A percentile compares a stretch with the other conserved stretches of the same genome.
These are phyloP conservation scores for Acanthis flammea DNA, from an alignment of 2,797 vertebrate species.

Conservation along the genomic window DNA sequence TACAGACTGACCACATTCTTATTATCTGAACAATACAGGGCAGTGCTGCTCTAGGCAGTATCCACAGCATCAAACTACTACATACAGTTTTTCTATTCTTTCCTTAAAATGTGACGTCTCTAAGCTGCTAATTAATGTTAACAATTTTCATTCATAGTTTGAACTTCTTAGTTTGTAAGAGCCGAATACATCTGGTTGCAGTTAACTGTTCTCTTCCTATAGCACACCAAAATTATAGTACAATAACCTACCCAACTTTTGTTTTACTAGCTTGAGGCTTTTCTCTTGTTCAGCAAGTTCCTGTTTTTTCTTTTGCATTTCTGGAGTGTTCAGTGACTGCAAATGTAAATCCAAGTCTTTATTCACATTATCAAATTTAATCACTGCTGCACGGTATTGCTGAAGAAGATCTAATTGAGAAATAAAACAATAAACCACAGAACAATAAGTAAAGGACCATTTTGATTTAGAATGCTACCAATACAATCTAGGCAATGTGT, in stretches of 20 bases:
- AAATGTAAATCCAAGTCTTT: slow-evolving; percentile 64
- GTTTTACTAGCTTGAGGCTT: slow-evolving; percentile 78
- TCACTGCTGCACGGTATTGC: slow-evolving; percentile 72
- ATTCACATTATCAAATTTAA: slow-evolving; percentile 63
- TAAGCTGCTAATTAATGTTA: background rate
- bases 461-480: background rate
- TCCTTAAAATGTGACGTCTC: background rate
- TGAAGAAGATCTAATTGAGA: slow-evolving; percentile 77
- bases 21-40: background rate
- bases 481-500: background rate
- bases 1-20: background rate
- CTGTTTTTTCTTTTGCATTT: slow-evolving; percentile 69
- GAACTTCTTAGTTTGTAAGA: background rate
- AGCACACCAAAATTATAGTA: background rate
- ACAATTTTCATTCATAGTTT: background rate
- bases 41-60: background rate
- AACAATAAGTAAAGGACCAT: background rate
- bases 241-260: slow-evolving; percentile 78
- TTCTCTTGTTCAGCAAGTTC: slow-evolving; percentile 75
- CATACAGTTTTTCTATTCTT: background rate
- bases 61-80: background rate
- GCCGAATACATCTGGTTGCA: background rate
- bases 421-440: background rate
- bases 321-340: slow-evolving; percentile 67
- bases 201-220: background rate